phyloP scores from a whole-genome alignment of 2,888 invertebrate species.

The Bembecia ichneumoniformis region DNA sequence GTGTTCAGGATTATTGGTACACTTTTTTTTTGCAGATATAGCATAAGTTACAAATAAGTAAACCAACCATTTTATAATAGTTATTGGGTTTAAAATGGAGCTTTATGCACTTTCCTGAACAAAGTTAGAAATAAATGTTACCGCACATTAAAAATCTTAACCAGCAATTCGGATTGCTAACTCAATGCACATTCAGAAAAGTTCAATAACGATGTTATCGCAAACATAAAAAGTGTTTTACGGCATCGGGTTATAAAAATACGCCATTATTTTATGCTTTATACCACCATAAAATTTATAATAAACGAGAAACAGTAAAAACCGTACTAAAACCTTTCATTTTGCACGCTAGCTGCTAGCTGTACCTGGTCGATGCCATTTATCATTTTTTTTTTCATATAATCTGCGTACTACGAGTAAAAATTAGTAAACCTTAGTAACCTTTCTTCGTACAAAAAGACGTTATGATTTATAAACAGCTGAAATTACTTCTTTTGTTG shows the following conservation, averaged over 20 bases:
- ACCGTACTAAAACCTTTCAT: constrained; percentile 43
- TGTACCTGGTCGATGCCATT: constrained; percentile 10
- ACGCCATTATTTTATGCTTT: constrained; percentile 62
- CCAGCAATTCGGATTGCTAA: constrained; percentile 9
- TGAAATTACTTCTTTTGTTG: too few relatives aligned
- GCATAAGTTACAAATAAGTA: too few relatives aligned
- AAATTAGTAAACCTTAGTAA: too few relatives aligned
- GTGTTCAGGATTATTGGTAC: too few relatives aligned
- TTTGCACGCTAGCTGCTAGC: constrained; percentile 35
- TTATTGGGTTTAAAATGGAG: too few relatives aligned
- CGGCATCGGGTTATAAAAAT: constrained; percentile 59
- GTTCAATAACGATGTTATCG: constrained; percentile 45
- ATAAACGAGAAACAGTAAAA: constrained; percentile 60
- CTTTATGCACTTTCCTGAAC: too few relatives aligned
- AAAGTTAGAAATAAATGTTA: too few relatives aligned
- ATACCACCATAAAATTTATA: constrained; percentile 64
- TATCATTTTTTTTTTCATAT: neutral
- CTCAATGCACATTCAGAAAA: constrained; percentile 24
- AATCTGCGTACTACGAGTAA: neutral
- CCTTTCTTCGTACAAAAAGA: too few relatives aligned
- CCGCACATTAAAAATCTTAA: neutral
- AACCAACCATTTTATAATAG: too few relatives aligned
- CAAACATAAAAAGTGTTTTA: constrained; percentile 63
- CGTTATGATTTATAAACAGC: too few relatives aligned
- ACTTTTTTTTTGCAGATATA: too few relatives aligned